A percentile compares a stretch with the other conserved stretches of the same genome.
These are phyloP conservation scores for Oriolus oriolus DNA, from an alignment of 2,113 vertebrate species.

Conservation along the genomic window DNA sequence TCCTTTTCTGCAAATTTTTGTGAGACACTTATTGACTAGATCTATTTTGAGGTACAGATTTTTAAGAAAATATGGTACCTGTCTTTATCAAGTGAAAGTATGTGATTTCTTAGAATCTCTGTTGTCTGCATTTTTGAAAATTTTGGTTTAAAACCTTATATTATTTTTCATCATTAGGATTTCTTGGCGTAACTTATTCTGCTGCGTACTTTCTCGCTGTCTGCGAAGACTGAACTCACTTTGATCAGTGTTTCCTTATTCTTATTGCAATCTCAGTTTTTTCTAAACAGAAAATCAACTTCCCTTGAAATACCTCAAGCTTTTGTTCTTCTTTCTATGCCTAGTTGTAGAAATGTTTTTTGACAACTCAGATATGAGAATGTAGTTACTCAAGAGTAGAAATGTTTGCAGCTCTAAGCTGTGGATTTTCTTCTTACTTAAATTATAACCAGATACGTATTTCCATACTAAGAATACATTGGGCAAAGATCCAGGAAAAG, in stretches of 20 bases:
- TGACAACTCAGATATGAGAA: not conserved
- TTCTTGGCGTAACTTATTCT: not conserved
- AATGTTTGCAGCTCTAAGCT: not conserved
- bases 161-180: not conserved
- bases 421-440: not conserved
- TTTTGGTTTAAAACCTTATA: not conserved
- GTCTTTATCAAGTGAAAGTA: not conserved
- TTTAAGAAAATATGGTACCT: not conserved
- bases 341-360: not conserved
- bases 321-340: not conserved
- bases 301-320: not conserved
- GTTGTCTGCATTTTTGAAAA: not conserved
- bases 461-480: not conserved
- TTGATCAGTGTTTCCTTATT: not conserved
- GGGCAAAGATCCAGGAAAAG: not conserved
- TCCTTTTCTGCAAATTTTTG: not conserved
- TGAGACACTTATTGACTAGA: not conserved
- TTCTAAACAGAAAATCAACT: not conserved
- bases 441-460: not conserved
- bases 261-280: not conserved
- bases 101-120: not conserved
- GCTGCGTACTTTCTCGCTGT: not conserved
- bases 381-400: not conserved
- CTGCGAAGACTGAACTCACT: not conserved
- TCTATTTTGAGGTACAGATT: not conserved